Conservation (phyloP, 2,113 vertebrate species). For the Centropristis striata region DNA sequence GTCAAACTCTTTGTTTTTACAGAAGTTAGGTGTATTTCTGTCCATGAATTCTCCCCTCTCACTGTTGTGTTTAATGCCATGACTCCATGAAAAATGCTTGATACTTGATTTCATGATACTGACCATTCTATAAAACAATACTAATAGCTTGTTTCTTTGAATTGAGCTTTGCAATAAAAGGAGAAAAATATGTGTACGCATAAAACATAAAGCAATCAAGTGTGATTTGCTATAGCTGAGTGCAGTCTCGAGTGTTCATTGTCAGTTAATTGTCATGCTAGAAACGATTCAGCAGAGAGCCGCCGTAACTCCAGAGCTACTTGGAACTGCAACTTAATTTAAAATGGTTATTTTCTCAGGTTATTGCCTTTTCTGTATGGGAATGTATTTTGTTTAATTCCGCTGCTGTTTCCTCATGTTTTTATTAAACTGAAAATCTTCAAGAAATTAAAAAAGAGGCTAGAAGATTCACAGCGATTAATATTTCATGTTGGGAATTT, state of each 20-base stretch:
- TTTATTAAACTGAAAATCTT: slow-evolving; percentile 51
- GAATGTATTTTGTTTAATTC: slow-evolving; percentile 49
- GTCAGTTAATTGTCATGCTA: slow-evolving; percentile 55
- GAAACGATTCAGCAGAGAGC: slow-evolving; percentile 30
- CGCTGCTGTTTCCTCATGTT: slow-evolving; percentile 15
- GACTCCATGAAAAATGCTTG: background rate
- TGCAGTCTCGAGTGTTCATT: slow-evolving; percentile 32
- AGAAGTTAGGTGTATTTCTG: background rate
- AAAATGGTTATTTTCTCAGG: slow-evolving; percentile 66
- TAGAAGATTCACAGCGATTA: slow-evolving; percentile 44
- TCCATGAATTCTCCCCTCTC: background rate
- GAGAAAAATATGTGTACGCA: slow-evolving; percentile 13
- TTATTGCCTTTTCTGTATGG: slow-evolving; percentile 61
- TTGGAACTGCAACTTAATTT: slow-evolving; percentile 56
- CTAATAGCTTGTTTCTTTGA: background rate
- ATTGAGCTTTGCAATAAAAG: background rate
- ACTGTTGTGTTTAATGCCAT: background rate
- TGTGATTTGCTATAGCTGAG: slow-evolving; percentile 52
- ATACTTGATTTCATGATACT: background rate
- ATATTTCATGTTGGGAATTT: slow-evolving; percentile 24
- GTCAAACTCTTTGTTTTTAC: background rate
- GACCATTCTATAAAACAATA: background rate
- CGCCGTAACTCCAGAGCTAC: slow-evolving; percentile 16
- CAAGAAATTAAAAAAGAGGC: slow-evolving; percentile 56
- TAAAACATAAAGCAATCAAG: slow-evolving; percentile 65